A percentile compares a stretch with the other conserved stretches of the same genome.
Evolutionary conservation across 2,797 vertebrate genomes (phyloP).

Genomic region (Clarias platycephalus): DNA sequence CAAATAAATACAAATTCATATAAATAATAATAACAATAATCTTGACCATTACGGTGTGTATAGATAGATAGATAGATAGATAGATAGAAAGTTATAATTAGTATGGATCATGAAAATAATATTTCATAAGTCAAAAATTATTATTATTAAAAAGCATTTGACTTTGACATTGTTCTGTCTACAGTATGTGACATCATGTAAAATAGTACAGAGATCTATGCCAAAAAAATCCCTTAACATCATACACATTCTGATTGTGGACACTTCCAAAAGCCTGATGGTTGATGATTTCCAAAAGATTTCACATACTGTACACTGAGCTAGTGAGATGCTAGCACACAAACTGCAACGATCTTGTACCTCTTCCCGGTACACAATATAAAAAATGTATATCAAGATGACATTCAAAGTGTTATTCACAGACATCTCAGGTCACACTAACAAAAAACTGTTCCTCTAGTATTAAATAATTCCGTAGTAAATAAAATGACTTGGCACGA

Average conservation of each 20-base stretch:
- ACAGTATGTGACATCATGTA: not conserved
- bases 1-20: not conserved
- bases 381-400: conserved; percentile 2
- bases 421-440: not conserved
- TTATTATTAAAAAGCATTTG: not conserved
- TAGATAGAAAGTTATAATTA: no score
- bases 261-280: not conserved
- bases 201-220: not conserved
- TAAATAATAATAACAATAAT: not conserved
- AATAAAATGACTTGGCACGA: not conserved
- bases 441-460: not conserved
- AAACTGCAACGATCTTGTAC: not conserved
- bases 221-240: not conserved
- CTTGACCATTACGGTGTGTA: no score
- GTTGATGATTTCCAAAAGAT: not conserved
- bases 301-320: not conserved
- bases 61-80: no score
- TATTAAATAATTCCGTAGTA: not conserved
- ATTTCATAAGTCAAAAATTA: not conserved
- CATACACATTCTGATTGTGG: not conserved
- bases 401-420: not conserved
- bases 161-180: not conserved
- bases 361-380: not conserved
- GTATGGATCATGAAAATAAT: no score
- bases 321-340: not conserved